These are phyloP conservation scores for Scatophagus argus DNA, from an alignment of 2,113 vertebrate species.

Conservation along the genomic window DNA sequence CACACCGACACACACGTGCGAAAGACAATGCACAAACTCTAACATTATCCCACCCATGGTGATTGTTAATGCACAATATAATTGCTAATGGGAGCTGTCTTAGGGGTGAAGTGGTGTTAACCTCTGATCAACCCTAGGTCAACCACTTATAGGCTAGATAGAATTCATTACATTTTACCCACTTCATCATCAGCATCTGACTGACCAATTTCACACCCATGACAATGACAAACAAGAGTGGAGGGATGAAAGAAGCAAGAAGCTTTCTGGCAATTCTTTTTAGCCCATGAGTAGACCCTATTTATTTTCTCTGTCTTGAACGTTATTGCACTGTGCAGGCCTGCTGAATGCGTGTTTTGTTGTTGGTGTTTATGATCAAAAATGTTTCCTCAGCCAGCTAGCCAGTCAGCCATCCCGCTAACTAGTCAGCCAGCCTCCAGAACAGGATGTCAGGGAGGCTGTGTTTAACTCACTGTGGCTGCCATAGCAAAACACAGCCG, in stretches of 20 bases:
- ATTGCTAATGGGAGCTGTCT: slow-evolving; percentile 82
- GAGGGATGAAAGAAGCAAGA: slow-evolving; percentile 29
- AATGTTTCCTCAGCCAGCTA: slow-evolving; percentile 23
- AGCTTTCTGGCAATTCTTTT: slow-evolving; percentile 12
- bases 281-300: neutral
- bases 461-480: slow-evolving; percentile 63
- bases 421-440: slow-evolving; percentile 24
- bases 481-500: slow-evolving; percentile 57
- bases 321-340: slow-evolving; percentile 2
- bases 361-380: slow-evolving; percentile 51
- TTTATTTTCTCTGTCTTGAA: slow-evolving; percentile 17
- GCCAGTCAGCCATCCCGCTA: slow-evolving; percentile 11
- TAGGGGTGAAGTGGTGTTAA: slow-evolving; percentile 80
- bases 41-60: slow-evolving; percentile 48
- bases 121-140: slow-evolving; percentile 80
- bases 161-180: slow-evolving; percentile 80
- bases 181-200: slow-evolving; percentile 80
- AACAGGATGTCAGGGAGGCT: slow-evolving; percentile 38
- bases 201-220: slow-evolving; percentile 77
- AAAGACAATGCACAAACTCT: slow-evolving; percentile 48
- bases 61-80: slow-evolving; percentile 79
- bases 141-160: slow-evolving; percentile 74
- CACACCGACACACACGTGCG: slow-evolving; percentile 27
- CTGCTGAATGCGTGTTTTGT: slow-evolving; percentile 35
- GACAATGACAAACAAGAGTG: slow-evolving; percentile 67